phyloP scores from a whole-genome alignment of 2,113 vertebrate species.

The Aegotheles bennettii region DNA sequence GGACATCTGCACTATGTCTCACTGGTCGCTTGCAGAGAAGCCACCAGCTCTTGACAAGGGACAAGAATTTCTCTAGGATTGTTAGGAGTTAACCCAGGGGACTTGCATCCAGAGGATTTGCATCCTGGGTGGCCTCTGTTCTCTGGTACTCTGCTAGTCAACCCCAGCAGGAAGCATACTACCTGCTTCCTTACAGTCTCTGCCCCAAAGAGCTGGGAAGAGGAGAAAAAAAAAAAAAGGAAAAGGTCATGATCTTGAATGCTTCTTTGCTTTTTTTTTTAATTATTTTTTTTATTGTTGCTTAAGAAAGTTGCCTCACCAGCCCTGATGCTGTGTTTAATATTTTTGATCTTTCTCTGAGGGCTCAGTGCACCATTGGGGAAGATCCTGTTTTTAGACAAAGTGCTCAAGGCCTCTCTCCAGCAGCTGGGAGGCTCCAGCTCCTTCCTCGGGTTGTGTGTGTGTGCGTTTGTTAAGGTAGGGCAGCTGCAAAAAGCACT shows the following conservation, averaged over 20 bases:
- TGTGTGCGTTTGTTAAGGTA: accelerated
- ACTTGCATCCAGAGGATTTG: not conserved
- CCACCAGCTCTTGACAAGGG: not conserved
- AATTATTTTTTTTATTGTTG: not conserved
- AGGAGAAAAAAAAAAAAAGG: not conserved
- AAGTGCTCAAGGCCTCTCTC: not conserved
- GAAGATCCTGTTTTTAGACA: not conserved
- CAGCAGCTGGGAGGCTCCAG: not conserved
- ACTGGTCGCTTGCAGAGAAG: not conserved
- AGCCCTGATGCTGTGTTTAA: not conserved
- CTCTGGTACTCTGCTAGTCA: not conserved
- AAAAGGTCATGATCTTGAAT: not conserved
- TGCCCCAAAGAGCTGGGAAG: not conserved
- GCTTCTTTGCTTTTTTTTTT: not conserved
- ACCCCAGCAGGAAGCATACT: not conserved
- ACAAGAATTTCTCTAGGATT: not conserved
- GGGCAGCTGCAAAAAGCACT: not conserved
- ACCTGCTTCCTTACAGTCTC: not conserved
- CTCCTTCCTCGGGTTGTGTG: not conserved
- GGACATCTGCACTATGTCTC: not conserved
- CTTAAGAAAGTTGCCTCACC: not conserved
- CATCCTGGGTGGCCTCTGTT: not conserved
- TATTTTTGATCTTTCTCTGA: not conserved
- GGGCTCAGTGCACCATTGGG: not conserved
- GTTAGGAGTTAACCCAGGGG: not conserved